Evolutionary conservation across 2,113 vertebrate genomes (phyloP).

Genomic region (Nesogale talazaci): DNA sequence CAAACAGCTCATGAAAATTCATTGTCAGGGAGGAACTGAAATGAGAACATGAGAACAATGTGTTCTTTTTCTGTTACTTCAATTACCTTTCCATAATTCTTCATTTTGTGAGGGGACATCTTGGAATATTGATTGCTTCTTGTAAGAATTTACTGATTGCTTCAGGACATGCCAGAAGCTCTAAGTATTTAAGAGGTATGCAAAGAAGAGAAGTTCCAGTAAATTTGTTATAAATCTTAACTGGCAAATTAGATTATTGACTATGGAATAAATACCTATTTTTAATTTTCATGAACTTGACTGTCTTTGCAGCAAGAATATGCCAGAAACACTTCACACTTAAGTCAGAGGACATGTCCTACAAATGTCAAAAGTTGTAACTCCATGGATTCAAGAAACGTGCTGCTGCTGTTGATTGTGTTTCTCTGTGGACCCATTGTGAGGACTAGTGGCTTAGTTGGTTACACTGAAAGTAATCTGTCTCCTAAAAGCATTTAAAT

Average conservation of each 20-base stretch:
- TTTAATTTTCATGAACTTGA: neutral
- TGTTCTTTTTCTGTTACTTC: slow-evolving; percentile 63
- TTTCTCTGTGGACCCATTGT: neutral
- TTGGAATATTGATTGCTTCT: slow-evolving; percentile 61
- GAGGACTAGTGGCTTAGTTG: neutral
- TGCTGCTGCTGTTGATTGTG: neutral
- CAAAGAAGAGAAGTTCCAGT: slow-evolving; percentile 35
- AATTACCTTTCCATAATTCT: slow-evolving; percentile 65
- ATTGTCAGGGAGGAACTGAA: slow-evolving; percentile 38
- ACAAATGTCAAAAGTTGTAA: neutral
- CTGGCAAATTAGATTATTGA: slow-evolving; percentile 47
- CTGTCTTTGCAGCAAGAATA: slow-evolving; percentile 1
- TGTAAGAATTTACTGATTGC: slow-evolving; percentile 54
- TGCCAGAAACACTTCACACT: neutral
- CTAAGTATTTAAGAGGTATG: slow-evolving; percentile 39
- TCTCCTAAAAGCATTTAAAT: neutral
- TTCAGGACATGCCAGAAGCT: slow-evolving; percentile 35
- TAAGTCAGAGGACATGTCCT: neutral
- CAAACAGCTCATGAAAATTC: slow-evolving; percentile 64
- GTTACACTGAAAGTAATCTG: neutral
- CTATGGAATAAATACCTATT: neutral
- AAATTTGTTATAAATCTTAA: slow-evolving; percentile 48
- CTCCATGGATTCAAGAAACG: neutral
- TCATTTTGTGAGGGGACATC: slow-evolving; percentile 65
- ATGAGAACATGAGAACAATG: slow-evolving; percentile 59